Evolutionary conservation across 2,797 vertebrate species (phyloP), one percentile per base, ranked within the genome.

Genomic region (Pseudotriccus pelzelni): DNA sequence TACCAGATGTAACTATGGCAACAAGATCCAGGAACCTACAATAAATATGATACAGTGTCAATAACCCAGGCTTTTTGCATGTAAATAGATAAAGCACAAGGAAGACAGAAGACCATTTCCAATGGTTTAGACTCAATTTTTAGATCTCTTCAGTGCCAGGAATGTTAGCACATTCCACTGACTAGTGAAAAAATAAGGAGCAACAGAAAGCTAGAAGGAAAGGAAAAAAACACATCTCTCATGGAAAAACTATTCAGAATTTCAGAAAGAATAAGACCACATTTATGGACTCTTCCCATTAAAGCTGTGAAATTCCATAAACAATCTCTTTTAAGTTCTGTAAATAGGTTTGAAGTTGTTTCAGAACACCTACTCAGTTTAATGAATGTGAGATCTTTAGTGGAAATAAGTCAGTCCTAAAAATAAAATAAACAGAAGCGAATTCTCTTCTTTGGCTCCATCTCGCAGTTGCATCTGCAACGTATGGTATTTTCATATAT

Each of bases 31-130:
- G 89, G 90, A 96, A 95, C 89, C 81, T 56, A 96, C 96, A 97
- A 96, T 95, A 97, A 97, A 97, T 97, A 97, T 93, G 92, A 97
- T 93, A 97, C 76, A 85, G 93, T 97, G 95, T 97, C 97, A 97
- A 96, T 97, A 97, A 96, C 47, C 55, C 89, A 91, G 93, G 36
- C 96, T 94, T 97, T 97, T 94, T 93, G 90, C 95, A 97, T 95
- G 94, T 87, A 97, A 97, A 97, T 94, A 94, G 74, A 94, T 50
- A 93, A 75, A 89, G 69, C 64, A 70, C 59, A 81, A 63, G 89
- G 52, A 90, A 94, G 79, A 94, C 17, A 84, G 92, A 88, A 88
- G 79, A 87, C 79, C 30, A 76, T 56, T 93, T 95, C 87, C 79
- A 95, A 63, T 30, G 44, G 36, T 78, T 94, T 39, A 73, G 59